Conservation (phyloP, 2,797 vertebrate genomes). For the Acrossocheilus wenchowensis region DNA sequence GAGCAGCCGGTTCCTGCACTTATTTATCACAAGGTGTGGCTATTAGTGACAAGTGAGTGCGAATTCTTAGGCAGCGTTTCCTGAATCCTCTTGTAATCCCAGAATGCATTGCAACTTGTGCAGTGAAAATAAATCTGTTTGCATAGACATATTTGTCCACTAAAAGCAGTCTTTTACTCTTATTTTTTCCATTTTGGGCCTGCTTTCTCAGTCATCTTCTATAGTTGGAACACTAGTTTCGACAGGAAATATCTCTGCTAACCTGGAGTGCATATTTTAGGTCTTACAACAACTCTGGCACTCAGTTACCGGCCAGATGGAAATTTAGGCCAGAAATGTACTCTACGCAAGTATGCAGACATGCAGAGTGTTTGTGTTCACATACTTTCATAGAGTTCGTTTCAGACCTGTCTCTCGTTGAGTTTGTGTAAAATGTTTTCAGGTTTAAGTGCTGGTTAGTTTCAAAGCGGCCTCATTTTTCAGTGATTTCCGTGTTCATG, state of each 20-base stretch:
- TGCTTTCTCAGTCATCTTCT: slow-evolving; percentile 11
- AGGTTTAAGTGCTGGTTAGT: background rate
- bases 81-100: background rate
- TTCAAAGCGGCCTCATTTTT: background rate
- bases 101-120: background rate
- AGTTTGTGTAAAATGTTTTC: background rate
- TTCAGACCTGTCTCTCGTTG: background rate
- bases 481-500: background rate
- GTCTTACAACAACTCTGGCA: slow-evolving; percentile 22
- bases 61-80: background rate
- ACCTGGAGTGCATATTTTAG: slow-evolving; percentile 19
- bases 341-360: slow-evolving; percentile 2
- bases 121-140: background rate
- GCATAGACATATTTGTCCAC: background rate
- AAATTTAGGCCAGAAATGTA: slow-evolving; percentile 21
- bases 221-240: slow-evolving; percentile 4
- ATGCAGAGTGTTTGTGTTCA: slow-evolving; percentile 12
- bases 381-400: background rate
- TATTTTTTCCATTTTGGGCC: background rate
- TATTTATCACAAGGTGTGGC: background rate
- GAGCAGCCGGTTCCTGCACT: background rate
- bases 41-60: background rate
- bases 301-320: slow-evolving; percentile 36
- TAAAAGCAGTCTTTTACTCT: background rate
- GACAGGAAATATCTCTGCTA: slow-evolving; percentile 24